These are phyloP conservation scores for Lepus europaeus DNA, from an alignment of 2,113 vertebrate genomes.

Conservation along the genomic window DNA sequence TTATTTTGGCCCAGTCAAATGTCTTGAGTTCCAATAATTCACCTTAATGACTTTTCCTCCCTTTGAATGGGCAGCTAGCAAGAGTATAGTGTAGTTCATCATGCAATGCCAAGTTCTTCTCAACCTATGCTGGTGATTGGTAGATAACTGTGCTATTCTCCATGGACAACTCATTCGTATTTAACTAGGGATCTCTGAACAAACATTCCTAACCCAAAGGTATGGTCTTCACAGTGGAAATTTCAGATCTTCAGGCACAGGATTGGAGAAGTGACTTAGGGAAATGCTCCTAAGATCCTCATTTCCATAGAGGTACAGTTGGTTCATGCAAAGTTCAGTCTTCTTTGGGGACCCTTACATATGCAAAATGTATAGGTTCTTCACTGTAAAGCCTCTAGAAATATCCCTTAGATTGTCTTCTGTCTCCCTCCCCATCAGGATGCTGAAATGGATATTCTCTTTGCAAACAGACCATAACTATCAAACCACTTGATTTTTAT, in stretches of 20 bases:
- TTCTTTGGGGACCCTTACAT: background rate
- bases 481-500: conserved; percentile 65
- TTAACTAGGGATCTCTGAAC: conserved; percentile 16
- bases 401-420: background rate
- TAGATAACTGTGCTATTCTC: background rate
- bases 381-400: conserved; percentile 11
- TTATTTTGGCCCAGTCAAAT: background rate
- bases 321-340: background rate
- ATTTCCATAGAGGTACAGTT: background rate
- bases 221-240: background rate
- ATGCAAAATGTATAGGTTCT: background rate
- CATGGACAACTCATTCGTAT: background rate
- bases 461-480: conserved; percentile 35
- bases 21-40: background rate
- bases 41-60: background rate
- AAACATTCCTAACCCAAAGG: background rate
- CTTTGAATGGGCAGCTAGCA: background rate
- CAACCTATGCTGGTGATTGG: background rate
- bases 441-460: conserved; percentile 41
- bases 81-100: background rate
- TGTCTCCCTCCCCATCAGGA: background rate
- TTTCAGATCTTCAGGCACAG: background rate
- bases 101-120: background rate
- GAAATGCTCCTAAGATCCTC: background rate
- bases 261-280: background rate